These are phyloP conservation scores for Melanargia galathea DNA, from an alignment of 2,888 invertebrate species.

Conservation along the genomic window DNA sequence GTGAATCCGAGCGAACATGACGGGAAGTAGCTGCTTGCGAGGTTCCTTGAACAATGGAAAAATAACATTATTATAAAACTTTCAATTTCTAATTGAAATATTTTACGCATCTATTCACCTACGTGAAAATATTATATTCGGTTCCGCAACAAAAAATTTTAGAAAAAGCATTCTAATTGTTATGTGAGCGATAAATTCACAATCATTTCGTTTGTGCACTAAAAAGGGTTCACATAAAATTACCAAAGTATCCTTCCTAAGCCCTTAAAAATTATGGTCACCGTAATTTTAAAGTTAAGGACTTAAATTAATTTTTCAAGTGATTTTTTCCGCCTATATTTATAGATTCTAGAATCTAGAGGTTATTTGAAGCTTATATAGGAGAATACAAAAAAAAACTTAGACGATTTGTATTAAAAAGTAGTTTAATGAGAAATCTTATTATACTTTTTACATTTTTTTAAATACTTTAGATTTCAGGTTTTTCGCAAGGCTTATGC, in stretches of 20 bases:
- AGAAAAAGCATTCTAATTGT: not conserved
- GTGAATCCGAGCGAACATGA: slow-evolving; percentile 86
- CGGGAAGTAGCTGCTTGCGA: slow-evolving; percentile 85
- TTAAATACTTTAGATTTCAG: too few species aligned
- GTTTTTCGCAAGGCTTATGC: too few species aligned
- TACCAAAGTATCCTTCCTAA: not conserved
- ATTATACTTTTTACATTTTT: too few species aligned
- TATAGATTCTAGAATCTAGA: not conserved
- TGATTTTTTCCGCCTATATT: not conserved
- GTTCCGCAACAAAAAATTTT: not conserved
- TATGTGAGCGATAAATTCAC: not conserved
- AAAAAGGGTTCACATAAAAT: not conserved
- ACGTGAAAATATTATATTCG: too few species aligned
- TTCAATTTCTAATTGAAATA: slow-evolving; percentile 23
- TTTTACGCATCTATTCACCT: not conserved
- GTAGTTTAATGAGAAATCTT: too few species aligned
- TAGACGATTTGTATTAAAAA: too few species aligned
- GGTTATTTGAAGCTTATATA: not conserved
- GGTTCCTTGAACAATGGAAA: slow-evolving; percentile 82
- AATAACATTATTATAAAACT: slow-evolving; percentile 11
- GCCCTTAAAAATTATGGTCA: not conserved
- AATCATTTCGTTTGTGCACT: not conserved
- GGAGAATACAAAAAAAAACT: not conserved
- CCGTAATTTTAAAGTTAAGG: not conserved
- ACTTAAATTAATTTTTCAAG: not conserved